Base-by-base conservation (phyloP, 2,797 vertebrate genomes). In the Tragelaphus eurycerus region DNA sequence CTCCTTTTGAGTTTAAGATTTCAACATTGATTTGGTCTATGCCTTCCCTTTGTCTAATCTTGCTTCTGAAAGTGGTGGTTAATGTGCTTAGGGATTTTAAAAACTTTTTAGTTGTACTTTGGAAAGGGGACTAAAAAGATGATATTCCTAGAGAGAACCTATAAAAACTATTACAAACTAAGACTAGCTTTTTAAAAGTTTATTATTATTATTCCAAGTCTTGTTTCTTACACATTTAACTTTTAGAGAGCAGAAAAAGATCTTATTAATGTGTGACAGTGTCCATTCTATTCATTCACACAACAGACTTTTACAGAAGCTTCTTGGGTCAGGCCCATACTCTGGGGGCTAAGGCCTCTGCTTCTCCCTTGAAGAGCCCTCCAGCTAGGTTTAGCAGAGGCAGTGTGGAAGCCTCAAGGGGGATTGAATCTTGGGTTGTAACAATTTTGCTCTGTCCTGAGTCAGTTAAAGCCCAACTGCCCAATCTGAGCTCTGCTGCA, bases 11-110 rank as follows among this genome's bases (percentile, higher is more conserved):
- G 52, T 93, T 94, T 59, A 90, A 38, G 64, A 94, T 78, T 96
- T 95, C 46, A 94, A 82, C 89, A 79, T 81, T 15, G 12, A 3
- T 92, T 89, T 93, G 67, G 12, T 84, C 43, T 89, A 17, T 95
- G 46, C 57, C 34, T 38, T 95, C 89, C n/a, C 81, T 59, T 89
- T 92, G 48, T 84, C 43, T 94, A 74, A 76, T 86, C 9, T 74
- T 81, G 16, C 31, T 86, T 95, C 78, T 92, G 84, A 94, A 93
- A 96, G 50, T 23, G 95, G 25, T 91, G 86, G 96, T 87, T 71
- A 59, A 31, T 87, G 17, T 93, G 29, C 54, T 84, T 89, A 21
- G n/a, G 23, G 17, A 52, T 96, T 92, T 90, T 57, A 79, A 52
- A 86, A 34, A 4, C 9, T 17, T 93, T 74, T 86, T 93, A 83